A percentile compares a stretch with the other conserved stretches of the same genome.
Conservation (phyloP, 1,140 invertebrate species). For the Cotesia chilonis region DNA sequence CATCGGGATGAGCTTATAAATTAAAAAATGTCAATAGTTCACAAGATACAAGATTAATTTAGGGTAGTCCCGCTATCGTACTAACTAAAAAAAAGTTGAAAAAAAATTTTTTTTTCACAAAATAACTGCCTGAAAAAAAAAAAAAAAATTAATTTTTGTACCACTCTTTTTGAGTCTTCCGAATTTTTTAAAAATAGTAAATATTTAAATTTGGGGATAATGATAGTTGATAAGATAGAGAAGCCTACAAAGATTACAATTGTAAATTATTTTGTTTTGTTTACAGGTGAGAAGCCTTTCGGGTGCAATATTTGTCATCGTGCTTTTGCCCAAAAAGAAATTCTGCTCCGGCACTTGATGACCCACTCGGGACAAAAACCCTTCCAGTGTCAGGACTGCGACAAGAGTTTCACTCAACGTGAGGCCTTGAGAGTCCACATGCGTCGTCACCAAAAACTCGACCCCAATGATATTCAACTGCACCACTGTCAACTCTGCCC, state of each 20-base stretch:
- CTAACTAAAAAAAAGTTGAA: too few species aligned
- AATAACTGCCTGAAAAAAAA: too few species aligned
- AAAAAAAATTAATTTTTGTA: too few species aligned
- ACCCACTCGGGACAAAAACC: constrained; percentile 88
- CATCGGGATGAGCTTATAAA: too few species aligned
- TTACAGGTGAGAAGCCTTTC: constrained; percentile 76
- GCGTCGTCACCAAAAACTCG: constrained; percentile 69
- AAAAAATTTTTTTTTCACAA: too few species aligned
- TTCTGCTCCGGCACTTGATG: constrained; percentile 82
- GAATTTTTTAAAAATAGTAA: too few species aligned
- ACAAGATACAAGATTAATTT: too few species aligned
- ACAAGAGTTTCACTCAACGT: constrained; percentile 77
- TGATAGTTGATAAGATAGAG: too few species aligned
- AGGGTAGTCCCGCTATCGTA: too few species aligned
- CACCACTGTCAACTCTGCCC: constrained; percentile 75
- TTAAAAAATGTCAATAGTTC: too few species aligned
- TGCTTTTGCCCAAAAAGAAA: constrained; percentile 81
- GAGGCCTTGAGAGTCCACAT: constrained; percentile 73
- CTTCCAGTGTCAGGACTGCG: constrained; percentile 79
- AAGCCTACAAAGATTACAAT: background rate
- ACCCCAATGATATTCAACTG: constrained; percentile 68
- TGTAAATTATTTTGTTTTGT: constrained; percentile 15
- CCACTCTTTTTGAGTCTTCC: too few species aligned
- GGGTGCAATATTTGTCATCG: constrained; percentile 77
- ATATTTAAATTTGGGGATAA: too few species aligned